Evolutionary conservation across 2,113 vertebrate species (phyloP), one percentile per base, ranked within the genome.

Genomic region (Myotis lucifugus): DNA sequence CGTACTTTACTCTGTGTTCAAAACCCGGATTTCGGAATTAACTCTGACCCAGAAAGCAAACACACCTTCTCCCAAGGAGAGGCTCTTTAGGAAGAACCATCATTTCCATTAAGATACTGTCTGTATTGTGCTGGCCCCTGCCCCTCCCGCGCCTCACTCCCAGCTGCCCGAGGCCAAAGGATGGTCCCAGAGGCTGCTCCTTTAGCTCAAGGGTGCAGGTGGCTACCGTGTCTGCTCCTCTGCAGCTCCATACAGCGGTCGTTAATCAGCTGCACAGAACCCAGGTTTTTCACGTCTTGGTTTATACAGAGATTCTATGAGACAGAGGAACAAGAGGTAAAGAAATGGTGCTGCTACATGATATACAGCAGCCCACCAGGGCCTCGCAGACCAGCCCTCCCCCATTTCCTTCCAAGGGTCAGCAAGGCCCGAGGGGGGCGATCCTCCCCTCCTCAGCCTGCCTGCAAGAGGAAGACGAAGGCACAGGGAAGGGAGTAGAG

Each of bases 181-280:
- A n/a, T 1, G 2, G 19, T 10, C 50, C 15, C 17, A 1, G 27
- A 46, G 81, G 34, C 59, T 21, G 29, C 42, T 5, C 19, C 27
- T 18, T 4, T 4, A 59, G 48, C 56, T 10, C 34, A 7, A 29
- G 23, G 50, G 29, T 0, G 7, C 56, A 23, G 25, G 48, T 15
- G 18, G 81, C 88, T 97, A 99, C 99, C 99, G 0, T 98, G 98
- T 96, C 99, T 99, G 98, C 98, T 99, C 98, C 99, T 99, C 90
- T 99, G 99, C 99, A 99, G 99, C 98, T 99, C 99, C 98, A 99
- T 93, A 96, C 99, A 99, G 96, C 99, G 99, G 95, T 99, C 99
- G 1, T 99, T 99, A 96, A 99, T 99, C 79, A 99, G 98, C 94
- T 99, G 99, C 69, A 99, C 97, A 37, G 98, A 98, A 34, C 99